Evolutionary conservation across 2,888 invertebrate species (phyloP).

Genomic region (Abrostola tripartita): DNA sequence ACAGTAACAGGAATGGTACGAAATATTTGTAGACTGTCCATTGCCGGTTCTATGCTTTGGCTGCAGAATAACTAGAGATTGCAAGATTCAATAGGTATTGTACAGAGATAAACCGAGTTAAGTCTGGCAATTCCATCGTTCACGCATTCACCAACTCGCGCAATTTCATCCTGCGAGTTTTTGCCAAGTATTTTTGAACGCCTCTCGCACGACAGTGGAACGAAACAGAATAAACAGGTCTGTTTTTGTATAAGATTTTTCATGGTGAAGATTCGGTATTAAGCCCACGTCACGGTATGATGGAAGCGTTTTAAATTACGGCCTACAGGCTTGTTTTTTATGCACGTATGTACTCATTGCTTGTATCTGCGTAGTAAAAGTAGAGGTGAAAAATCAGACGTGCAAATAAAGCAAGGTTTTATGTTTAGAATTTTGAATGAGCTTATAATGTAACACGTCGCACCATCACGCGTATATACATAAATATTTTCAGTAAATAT

Average conservation of each 20-base stretch:
- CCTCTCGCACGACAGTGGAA: conserved; percentile 64
- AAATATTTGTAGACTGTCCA: conserved; percentile 9
- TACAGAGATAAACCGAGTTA: conserved; percentile 11
- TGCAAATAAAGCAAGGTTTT: background rate
- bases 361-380: conserved; percentile 37
- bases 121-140: conserved; percentile 41
- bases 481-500: no score
- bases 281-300: conserved; percentile 59
- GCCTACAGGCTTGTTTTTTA: conserved; percentile 56
- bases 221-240: conserved; percentile 74
- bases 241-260: conserved; percentile 70
- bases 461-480: no score
- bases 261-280: conserved; percentile 66
- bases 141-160: conserved; percentile 57
- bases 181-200: conserved; percentile 60
- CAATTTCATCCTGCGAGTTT: conserved; percentile 60
- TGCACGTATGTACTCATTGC: conserved; percentile 41
- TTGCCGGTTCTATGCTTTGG: conserved; percentile 14
- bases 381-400: conserved; percentile 19
- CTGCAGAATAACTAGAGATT: background rate
- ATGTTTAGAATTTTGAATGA: background rate
- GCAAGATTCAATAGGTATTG: conserved; percentile 2
- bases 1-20: conserved; percentile 5
- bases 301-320: conserved; percentile 70
- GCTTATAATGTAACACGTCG: no score